These are phyloP conservation scores for Nothoprocta perdicaria DNA, from an alignment of 2,113 vertebrate genomes.

Conservation along the genomic window DNA sequence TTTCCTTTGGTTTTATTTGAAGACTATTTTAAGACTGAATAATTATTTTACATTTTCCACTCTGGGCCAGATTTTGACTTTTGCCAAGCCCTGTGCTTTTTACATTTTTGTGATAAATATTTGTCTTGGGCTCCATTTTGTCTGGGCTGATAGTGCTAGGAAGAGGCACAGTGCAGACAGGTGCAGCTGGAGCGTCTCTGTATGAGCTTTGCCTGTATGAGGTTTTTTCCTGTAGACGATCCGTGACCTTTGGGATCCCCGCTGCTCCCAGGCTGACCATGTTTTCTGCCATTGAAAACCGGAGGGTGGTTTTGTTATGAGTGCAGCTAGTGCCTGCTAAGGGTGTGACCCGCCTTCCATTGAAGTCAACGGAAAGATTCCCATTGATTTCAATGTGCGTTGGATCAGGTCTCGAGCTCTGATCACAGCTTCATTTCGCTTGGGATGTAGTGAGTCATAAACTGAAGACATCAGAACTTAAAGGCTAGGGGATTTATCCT, in stretches of 20 bases:
- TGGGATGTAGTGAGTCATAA: slow-evolving; percentile 17
- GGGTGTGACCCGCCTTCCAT: neutral
- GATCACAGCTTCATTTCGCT: neutral
- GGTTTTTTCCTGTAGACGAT: neutral
- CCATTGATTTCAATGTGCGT: neutral
- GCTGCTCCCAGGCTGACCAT: neutral
- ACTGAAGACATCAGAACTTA: neutral
- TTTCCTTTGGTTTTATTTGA: neutral
- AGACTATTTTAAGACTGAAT: neutral
- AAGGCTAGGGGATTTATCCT: neutral
- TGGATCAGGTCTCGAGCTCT: neutral
- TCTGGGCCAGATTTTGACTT: neutral
- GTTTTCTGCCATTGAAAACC: neutral
- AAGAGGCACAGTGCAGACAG: neutral
- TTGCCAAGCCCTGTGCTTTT: neutral
- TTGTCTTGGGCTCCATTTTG: neutral
- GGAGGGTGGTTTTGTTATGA: neutral
- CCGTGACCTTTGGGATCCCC: neutral
- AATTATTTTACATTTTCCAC: neutral
- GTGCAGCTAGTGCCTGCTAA: neutral
- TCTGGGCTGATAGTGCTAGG: neutral
- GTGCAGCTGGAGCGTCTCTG: neutral
- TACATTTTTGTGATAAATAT: neutral
- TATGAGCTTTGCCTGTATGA: neutral
- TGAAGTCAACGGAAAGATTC: neutral